A percentile compares a stretch with the other conserved stretches of the same genome.
Conservation (phyloP, 2,797 vertebrate genomes). For the Galaxias olidus region DNA sequence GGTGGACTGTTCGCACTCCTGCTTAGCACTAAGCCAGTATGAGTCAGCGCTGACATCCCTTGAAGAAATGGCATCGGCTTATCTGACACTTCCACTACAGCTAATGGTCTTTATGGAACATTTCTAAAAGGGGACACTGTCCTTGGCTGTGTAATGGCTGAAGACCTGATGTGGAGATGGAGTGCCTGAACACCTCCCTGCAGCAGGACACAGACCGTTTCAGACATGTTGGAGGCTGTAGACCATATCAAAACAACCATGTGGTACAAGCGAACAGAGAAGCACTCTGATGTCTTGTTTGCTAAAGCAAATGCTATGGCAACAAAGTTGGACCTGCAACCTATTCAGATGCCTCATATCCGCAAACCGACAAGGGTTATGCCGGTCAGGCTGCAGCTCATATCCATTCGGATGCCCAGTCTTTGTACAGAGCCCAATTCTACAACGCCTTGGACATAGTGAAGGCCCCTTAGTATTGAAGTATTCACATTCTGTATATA, state of each 20-base stretch:
- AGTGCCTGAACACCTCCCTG: conserved; percentile 21
- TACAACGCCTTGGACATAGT: conserved; percentile 8
- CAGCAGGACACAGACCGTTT: conserved; percentile 13
- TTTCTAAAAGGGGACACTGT: conserved; percentile 25
- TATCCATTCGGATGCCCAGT: no score
- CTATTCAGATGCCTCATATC: no score
- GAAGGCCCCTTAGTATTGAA: neutral
- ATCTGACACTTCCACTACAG: conserved; percentile 10
- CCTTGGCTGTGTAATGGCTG: conserved; percentile 20
- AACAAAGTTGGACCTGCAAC: no score
- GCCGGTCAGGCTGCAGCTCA: no score
- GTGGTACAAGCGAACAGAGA: conserved; percentile 15
- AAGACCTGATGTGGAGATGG: conserved; percentile 11
- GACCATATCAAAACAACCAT: conserved; percentile 14
- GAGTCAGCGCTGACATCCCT: conserved; percentile 16
- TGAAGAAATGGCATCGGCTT: conserved; percentile 26
- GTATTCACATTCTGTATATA: neutral
- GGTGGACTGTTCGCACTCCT: conserved; percentile 17
- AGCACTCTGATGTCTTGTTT: conserved; percentile 8
- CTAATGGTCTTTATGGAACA: conserved; percentile 23
- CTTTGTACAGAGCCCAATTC: no score
- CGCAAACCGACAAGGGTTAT: no score
- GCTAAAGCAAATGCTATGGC: conserved; percentile 2
- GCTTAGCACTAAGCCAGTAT: conserved; percentile 17
- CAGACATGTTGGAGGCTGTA: conserved; percentile 15